Evolutionary conservation across 2,888 invertebrate species (phyloP).

Genomic region (Leptopilina drosophilae): DNA sequence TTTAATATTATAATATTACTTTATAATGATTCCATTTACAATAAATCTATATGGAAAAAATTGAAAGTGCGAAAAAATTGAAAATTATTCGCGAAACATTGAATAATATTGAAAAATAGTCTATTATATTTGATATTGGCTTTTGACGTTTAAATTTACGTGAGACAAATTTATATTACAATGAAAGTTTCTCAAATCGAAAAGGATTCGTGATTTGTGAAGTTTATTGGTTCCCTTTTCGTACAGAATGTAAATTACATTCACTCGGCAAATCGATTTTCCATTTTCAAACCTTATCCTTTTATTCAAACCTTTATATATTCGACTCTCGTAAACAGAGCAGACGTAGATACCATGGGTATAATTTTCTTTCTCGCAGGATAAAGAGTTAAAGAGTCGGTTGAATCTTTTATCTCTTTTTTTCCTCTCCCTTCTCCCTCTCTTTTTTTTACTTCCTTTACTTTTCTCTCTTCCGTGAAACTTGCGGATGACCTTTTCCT

Average conservation of each 20-base stretch:
- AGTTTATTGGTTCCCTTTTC: constrained; percentile 19
- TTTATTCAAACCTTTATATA: constrained; percentile 19
- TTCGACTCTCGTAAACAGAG: constrained; percentile 18
- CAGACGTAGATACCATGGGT: constrained; percentile 10
- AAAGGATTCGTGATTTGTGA: constrained; percentile 15
- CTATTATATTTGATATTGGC: neutral
- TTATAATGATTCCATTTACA: too few relatives aligned
- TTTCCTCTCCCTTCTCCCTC: neutral
- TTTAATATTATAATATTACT: too few relatives aligned
- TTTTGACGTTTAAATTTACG: constrained; percentile 9
- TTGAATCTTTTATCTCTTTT: constrained; percentile 43
- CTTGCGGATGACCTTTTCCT: neutral
- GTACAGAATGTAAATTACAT: constrained; percentile 29
- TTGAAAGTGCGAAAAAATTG: too few relatives aligned
- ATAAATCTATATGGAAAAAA: too few relatives aligned
- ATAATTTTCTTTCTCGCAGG: constrained; percentile 28
- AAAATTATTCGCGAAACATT: too few relatives aligned
- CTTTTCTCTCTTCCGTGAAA: neutral
- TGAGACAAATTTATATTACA: constrained; percentile 20
- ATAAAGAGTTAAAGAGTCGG: constrained; percentile 9
- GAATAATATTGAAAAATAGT: neutral
- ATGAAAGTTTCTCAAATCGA: constrained; percentile 1
- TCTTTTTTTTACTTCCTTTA: constrained; percentile 41
- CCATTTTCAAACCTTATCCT: constrained; percentile 7
- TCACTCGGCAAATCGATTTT: constrained; percentile 21